Evolutionary conservation across 2,113 vertebrate species (phyloP).

Genomic region (Hassar affinis): DNA sequence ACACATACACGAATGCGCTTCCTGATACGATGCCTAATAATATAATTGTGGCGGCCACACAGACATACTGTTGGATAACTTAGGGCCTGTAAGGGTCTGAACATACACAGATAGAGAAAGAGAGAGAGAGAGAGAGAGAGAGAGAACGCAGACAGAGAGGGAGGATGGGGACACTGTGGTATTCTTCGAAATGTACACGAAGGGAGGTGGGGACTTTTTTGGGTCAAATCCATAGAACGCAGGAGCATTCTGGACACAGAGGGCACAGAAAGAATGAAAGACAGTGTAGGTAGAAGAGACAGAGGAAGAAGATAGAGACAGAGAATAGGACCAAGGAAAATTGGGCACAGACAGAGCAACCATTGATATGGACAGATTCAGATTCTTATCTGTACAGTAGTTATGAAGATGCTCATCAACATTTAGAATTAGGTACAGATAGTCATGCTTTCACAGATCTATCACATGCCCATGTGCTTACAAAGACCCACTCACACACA

Average conservation of each 20-base stretch:
- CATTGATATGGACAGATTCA: constrained; percentile 18
- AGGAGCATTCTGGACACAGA: constrained; percentile 15
- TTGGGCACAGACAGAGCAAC: neutral
- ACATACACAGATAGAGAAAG: constrained; percentile 48
- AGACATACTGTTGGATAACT: constrained; percentile 57
- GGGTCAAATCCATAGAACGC: constrained; percentile 25
- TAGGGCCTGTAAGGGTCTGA: constrained; percentile 61
- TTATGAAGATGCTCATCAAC: constrained; percentile 12
- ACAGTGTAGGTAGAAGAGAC: constrained; percentile 25
- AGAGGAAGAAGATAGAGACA: constrained; percentile 11
- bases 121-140: constrained; percentile 23
- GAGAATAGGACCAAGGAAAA: neutral
- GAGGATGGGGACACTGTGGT: constrained; percentile 25
- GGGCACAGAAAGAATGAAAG: constrained; percentile 21
- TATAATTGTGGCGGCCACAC: constrained; percentile 64
- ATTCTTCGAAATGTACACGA: constrained; percentile 48
- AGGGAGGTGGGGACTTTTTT: constrained; percentile 60
- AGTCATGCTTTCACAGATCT: neutral
- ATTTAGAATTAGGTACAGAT: constrained; percentile 16
- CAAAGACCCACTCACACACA: constrained; percentile 10
- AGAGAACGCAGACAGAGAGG: constrained; percentile 25
- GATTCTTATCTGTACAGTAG: constrained; percentile 1
- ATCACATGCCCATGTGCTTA: constrained; percentile 3
- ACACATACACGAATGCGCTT: constrained; percentile 55
- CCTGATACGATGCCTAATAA: constrained; percentile 66